These are phyloP conservation scores for Bruchidius siliquastri DNA, from an alignment of 2,888 invertebrate genomes.

Conservation along the genomic window DNA sequence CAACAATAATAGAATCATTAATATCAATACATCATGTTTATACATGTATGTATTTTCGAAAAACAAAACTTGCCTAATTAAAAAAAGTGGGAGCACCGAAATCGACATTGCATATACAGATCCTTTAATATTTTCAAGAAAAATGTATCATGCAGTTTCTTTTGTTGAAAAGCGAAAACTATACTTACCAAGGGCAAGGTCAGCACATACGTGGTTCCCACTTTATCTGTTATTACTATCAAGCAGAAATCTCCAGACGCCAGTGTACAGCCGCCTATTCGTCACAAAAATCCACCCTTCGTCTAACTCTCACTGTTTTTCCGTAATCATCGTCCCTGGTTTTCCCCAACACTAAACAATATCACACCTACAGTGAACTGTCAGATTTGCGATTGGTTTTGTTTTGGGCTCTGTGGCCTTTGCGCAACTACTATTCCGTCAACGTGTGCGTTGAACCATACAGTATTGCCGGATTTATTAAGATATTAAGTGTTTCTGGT, in stretches of 20 bases:
- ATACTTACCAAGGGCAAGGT: neutral
- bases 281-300: neutral
- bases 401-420: slow-evolving; percentile 13
- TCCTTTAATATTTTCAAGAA: neutral
- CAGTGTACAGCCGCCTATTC: neutral
- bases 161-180: neutral
- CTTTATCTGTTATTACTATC: neutral
- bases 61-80: neutral
- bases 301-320: neutral
- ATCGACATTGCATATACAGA: neutral
- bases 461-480: neutral
- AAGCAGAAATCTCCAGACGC: neutral
- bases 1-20: neutral
- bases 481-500: neutral
- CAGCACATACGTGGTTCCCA: neutral
- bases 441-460: neutral
- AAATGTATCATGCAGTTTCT: neutral
- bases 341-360: neutral
- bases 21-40: too few species aligned
- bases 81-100: too few species aligned
- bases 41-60: too few species aligned
- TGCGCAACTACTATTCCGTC: neutral
- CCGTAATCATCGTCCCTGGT: neutral
- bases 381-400: slow-evolving; percentile 20
- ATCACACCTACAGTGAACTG: slow-evolving; percentile 27